Base-by-base conservation (phyloP, 2,888 invertebrate genomes). In the Drosophila prostipennis region DNA sequence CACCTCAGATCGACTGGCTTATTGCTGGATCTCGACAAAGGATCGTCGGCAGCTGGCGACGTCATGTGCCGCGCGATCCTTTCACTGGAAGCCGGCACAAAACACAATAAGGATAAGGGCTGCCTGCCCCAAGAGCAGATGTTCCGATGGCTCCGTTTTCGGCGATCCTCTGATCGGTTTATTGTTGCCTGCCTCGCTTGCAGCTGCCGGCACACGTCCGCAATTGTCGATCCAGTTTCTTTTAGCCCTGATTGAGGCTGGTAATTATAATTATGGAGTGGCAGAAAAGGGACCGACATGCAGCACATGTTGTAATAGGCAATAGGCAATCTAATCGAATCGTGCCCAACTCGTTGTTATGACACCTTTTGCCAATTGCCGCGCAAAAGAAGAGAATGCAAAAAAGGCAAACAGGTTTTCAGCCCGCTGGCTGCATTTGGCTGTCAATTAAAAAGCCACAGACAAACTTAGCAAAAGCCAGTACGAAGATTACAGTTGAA, bases 121-220 rank as follows among this genome's bases (percentile, higher is more conserved):
- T 11, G 55, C 34, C 48, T 42, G 49, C 45, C 37, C 59, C 37
- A 37, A 32, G 37, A 61, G 53, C 80, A 75, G 73, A 80, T 48
- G 60, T 19, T 42, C 26, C 26, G 59, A 36, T 51, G 42, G 60
- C 48, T 53, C 34, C 36, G 53, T 72, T 69, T 73, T 65, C 37
- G 53, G 39, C 16, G 77, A 81, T 84, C 77, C 81, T 68, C 23
- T 61, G 71, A 71, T 71, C 49, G 51, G 43, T 32, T 60, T 60
- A 51, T 37, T 37, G 55, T 71, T 67, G 77, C 67, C 71, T 60
- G 34, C 14, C 45, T 11, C 59, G 59, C 59, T 57, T 63, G 67
- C 87, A 83, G 82, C 82, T 85, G 82, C 78, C 67, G 88, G 82
- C 82, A 83, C 82, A 87, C 82, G 83, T 78, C 77, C 32, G 32